Conservation (phyloP, 2,797 vertebrate genomes). For the Taeniopygia guttata region DNA sequence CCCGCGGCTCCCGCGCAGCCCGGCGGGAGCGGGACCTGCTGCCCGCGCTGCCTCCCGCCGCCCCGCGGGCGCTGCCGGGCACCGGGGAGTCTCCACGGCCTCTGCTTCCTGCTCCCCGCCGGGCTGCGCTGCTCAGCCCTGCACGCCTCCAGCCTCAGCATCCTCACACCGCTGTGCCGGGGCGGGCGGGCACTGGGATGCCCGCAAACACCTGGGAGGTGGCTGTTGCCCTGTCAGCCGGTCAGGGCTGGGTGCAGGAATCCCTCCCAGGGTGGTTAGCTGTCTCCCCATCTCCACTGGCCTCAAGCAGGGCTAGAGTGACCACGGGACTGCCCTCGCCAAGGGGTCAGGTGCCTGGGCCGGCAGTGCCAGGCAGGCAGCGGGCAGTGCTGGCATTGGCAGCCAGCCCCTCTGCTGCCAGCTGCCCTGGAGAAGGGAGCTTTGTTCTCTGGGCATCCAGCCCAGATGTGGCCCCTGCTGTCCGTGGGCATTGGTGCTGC, state of each 20-base stretch:
- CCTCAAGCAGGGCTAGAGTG: not conserved
- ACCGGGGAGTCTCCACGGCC: rapidly evolving
- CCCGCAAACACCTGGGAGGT: not conserved
- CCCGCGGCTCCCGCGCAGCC: not conserved
- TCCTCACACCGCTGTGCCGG: rapidly evolving
- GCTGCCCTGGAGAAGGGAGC: conserved; percentile 9
- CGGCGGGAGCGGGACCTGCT: not conserved
- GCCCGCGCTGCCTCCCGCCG: not conserved
- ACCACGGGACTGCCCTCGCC: not conserved
- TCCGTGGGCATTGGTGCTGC: not conserved
- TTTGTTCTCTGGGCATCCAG: conserved; percentile 12
- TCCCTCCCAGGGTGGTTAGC: not conserved
- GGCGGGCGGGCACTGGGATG: rapidly evolving
- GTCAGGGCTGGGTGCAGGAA: not conserved
- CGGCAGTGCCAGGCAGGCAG: not conserved
- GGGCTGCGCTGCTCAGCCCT: not conserved
- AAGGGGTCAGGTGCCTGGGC: not conserved
- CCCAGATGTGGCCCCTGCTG: not conserved
- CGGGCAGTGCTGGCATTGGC: not conserved
- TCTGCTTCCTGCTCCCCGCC: rapidly evolving
- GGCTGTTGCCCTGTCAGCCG: not conserved
- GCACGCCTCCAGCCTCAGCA: rapidly evolving
- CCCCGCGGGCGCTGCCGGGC: rapidly evolving
- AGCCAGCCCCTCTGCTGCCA: not conserved
- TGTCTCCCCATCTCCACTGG: rapidly evolving